These are phyloP conservation scores for Athripsodes cinereus DNA, from an alignment of 2,888 invertebrate genomes.

Conservation along the genomic window DNA sequence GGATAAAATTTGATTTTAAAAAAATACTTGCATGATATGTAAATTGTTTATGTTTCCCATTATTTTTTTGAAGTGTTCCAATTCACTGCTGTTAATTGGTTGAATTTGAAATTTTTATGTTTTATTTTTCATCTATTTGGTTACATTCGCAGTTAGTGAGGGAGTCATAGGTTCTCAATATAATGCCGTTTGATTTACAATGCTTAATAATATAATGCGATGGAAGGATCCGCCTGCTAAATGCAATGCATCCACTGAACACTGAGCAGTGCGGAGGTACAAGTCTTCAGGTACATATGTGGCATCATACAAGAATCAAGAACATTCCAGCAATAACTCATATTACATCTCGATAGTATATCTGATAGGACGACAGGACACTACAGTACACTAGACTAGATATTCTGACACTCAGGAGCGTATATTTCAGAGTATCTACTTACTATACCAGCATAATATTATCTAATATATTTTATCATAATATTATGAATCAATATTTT, in stretches of 20 bases:
- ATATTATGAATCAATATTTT: too few relatives aligned
- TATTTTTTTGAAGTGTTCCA: too few relatives aligned
- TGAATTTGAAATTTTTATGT: too few relatives aligned
- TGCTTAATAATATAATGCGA: neutral
- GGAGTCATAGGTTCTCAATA: too few relatives aligned
- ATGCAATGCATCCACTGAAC: neutral
- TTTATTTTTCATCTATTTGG: too few relatives aligned
- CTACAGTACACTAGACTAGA: neutral
- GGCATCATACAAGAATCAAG: neutral
- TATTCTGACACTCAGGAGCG: neutral
- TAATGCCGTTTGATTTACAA: neutral
- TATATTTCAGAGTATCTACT: neutral
- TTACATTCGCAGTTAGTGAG: too few relatives aligned
- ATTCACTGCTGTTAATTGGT: too few relatives aligned
- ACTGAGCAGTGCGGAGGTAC: neutral
- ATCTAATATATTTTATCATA: neutral
- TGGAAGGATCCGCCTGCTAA: neutral
- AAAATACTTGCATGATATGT: too few relatives aligned
- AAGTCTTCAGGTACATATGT: neutral
- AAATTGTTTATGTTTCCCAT: too few relatives aligned
- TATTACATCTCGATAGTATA: neutral
- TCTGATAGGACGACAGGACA: neutral
- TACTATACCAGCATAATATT: neutral
- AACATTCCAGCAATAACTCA: neutral
- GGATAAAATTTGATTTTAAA: too few relatives aligned